Base-by-base conservation (phyloP, 1,140 invertebrate genomes). In the Condylostylus longicornis region DNA sequence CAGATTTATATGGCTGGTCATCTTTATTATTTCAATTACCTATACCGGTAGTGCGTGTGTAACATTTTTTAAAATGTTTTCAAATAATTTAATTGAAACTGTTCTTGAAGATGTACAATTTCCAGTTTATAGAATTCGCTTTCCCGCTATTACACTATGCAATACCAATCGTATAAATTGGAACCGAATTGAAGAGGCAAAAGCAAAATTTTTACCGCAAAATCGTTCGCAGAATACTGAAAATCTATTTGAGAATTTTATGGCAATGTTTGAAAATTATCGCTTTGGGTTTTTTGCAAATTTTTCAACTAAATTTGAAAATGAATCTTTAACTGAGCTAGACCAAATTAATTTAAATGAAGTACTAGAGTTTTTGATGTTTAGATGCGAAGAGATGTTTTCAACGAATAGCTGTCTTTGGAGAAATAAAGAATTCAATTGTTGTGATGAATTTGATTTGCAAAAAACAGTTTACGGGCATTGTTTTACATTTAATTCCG, bases 61-160 rank as follows among this genome's bases (percentile, higher is more conserved):
- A n/a, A n/a, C n/a, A n/a, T n/a, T n/a, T n/a, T n/a, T n/a, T n/a
- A n/a, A n/a, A n/a, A n/a, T n/a, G n/a, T n/a, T n/a, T n/a, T 25
- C 23, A 25, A 7, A n/a, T n/a, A n/a, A n/a, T n/a, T n/a, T 52
- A 23, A 33, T 56, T 20, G 47, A 56, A 35, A 61, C 64, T 2
- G 68, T 76, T 0, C 71, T 78, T 38, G 72, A 78, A 41, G 70
- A 72, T 30, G 75, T 70, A 0, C 73, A 77, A 48, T 69, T 68
- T 31, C 70, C 73, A 1, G 74, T 78, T 13, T 77, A 73, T 64
- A 67, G 74, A 41, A 67, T 74, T 25, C 68, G 69, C 1, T 80
- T 78, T 51, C 77, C 77, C 1, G 74, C 74, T 1, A 69, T 80
- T 1, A 77, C 72, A 0, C 55, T 80, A 35, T 80, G 77, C 47